Conservation (phyloP, 2,113 vertebrate species). For the Tichodroma muraria region DNA sequence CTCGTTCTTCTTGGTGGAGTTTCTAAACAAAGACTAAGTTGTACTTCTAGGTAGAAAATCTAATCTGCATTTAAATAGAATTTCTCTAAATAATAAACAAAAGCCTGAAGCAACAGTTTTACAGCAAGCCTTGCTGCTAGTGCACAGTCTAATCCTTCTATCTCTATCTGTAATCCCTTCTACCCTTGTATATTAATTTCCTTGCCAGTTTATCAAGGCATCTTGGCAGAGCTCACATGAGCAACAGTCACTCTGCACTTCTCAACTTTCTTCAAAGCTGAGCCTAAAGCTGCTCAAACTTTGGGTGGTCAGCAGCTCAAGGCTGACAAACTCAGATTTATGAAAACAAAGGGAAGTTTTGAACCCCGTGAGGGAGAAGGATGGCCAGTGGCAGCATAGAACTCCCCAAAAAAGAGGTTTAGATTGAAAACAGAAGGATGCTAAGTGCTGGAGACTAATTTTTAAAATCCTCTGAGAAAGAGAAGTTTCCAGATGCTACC, state of each 20-base stretch:
- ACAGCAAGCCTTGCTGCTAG: constrained; percentile 7
- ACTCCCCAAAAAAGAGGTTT: background rate
- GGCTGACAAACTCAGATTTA: background rate
- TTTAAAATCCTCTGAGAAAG: background rate
- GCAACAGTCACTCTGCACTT: background rate
- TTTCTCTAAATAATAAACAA: constrained; percentile 64
- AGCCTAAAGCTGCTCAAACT: background rate
- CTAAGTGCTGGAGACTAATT: background rate
- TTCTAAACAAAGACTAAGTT: constrained; percentile 34
- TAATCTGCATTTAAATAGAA: constrained; percentile 70
- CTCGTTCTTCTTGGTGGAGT: background rate
- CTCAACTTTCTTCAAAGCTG: background rate
- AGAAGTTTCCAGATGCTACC: background rate
- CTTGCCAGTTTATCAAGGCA: constrained; percentile 17
- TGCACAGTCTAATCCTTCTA: constrained; percentile 48
- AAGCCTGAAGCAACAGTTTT: constrained; percentile 57
- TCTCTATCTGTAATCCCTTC: constrained; percentile 43
- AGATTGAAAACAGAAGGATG: background rate
- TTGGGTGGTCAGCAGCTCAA: background rate
- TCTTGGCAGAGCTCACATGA: background rate
- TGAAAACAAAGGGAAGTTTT: background rate
- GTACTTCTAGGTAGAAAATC: constrained; percentile 46
- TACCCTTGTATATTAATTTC: constrained; percentile 39
- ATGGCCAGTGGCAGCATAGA: background rate
- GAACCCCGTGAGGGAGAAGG: background rate